phyloP scores from a whole-genome alignment of 2,888 invertebrate genomes.

The Gnatocerus cornutus region DNA sequence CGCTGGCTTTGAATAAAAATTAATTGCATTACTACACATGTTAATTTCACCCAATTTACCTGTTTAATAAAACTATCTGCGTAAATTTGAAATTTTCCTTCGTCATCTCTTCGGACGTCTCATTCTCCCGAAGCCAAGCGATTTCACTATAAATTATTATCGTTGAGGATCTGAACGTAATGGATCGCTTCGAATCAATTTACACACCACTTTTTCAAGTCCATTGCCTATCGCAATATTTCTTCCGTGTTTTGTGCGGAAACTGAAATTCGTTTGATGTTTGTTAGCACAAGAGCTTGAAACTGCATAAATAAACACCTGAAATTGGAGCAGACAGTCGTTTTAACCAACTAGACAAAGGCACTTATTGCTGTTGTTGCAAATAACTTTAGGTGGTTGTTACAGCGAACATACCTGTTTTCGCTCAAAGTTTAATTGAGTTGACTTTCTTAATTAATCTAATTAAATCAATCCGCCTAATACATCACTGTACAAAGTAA shows the following conservation, averaged over 20 bases:
- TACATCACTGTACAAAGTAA: slow-evolving; percentile 25
- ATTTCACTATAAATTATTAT: slow-evolving; percentile 9
- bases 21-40: not conserved
- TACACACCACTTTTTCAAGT: slow-evolving; percentile 56
- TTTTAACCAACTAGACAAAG: slow-evolving; percentile 32
- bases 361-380: slow-evolving; percentile 27
- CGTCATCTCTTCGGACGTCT: not conserved
- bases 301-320: slow-evolving; percentile 4
- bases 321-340: slow-evolving; percentile 7
- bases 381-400: slow-evolving; percentile 34
- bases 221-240: slow-evolving; percentile 47
- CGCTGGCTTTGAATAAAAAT: slow-evolving; percentile 18
- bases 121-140: not conserved
- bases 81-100: slow-evolving; percentile 8
- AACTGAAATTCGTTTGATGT: not conserved
- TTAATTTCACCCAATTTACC: no score
- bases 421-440: slow-evolving; percentile 43
- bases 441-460: slow-evolving; percentile 44
- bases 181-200: slow-evolving; percentile 58
- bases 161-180: slow-evolving; percentile 44
- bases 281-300: not conserved
- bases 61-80: no score
- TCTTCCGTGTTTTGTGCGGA: not conserved
- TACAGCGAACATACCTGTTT: slow-evolving; percentile 37
- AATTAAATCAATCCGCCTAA: slow-evolving; percentile 40